Evolutionary conservation across 2,113 vertebrate genomes (phyloP).

Genomic region (Hystrix brachyura): DNA sequence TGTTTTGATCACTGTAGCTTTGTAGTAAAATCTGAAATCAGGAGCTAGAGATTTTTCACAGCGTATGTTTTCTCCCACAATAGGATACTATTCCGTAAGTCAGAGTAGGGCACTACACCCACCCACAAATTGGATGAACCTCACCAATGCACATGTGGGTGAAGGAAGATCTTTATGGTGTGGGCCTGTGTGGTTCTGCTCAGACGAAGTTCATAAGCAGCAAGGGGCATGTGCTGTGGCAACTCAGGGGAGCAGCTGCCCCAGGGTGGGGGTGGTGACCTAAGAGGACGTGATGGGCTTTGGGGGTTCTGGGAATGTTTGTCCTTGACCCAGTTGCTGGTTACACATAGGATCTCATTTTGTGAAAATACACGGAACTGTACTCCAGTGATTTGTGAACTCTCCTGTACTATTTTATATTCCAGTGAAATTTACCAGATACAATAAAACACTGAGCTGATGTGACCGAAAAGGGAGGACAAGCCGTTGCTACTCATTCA

Average conservation of each 20-base stretch:
- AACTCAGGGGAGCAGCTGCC: too few species aligned
- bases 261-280: not conserved
- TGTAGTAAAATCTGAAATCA: not conserved
- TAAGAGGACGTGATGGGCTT: not conserved
- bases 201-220: fast-evolving
- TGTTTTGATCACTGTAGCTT: not conserved
- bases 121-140: not conserved
- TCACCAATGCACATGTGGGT: too few species aligned
- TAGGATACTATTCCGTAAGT: not conserved
- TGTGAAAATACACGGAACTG: not conserved
- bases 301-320: too few species aligned
- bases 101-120: fast-evolving
- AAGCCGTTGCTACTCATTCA: fast-evolving
- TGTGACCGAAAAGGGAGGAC: not conserved
- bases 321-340: not conserved
- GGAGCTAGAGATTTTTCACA: not conserved
- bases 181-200: not conserved
- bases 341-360: too few species aligned
- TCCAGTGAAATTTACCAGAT: not conserved
- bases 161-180: fast-evolving
- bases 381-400: not conserved
- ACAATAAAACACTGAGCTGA: not conserved
- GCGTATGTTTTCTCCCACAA: not conserved
- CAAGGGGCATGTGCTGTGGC: too few species aligned
- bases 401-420: not conserved